Evolutionary conservation across 2,888 invertebrate species (phyloP).

Genomic region (Xestia ashworthii): DNA sequence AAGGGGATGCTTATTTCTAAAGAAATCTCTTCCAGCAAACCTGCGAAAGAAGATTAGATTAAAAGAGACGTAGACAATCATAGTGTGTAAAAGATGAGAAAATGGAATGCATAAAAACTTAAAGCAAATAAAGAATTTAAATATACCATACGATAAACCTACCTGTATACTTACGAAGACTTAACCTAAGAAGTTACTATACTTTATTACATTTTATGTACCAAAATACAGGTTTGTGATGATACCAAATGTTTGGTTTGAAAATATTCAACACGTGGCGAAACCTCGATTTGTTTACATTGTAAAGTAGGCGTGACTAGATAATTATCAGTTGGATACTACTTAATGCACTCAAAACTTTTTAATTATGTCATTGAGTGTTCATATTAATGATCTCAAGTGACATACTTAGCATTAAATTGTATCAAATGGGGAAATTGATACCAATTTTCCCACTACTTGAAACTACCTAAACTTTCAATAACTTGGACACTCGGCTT

Average conservation of each 20-base stretch:
- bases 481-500: not conserved
- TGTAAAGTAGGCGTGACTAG: slow-evolving; percentile 6
- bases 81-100: no score
- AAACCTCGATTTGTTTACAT: not conserved
- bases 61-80: no score
- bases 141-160: no score
- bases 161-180: no score
- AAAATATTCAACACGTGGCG: not conserved
- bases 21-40: no score
- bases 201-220: slow-evolving; percentile 3
- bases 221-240: slow-evolving; percentile 9
- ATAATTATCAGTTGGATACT: slow-evolving; percentile 13
- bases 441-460: not conserved
- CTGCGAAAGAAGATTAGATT: no score
- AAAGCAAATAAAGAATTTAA: no score
- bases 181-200: no score
- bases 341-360: not conserved
- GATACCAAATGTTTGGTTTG: not conserved
- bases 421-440: not conserved
- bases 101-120: no score
- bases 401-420: not conserved
- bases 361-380: not conserved
- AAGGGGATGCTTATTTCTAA: no score
- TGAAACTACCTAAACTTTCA: not conserved
- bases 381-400: not conserved